phyloP scores from a whole-genome alignment of 2,888 invertebrate species.

The Microplitis manilae region DNA sequence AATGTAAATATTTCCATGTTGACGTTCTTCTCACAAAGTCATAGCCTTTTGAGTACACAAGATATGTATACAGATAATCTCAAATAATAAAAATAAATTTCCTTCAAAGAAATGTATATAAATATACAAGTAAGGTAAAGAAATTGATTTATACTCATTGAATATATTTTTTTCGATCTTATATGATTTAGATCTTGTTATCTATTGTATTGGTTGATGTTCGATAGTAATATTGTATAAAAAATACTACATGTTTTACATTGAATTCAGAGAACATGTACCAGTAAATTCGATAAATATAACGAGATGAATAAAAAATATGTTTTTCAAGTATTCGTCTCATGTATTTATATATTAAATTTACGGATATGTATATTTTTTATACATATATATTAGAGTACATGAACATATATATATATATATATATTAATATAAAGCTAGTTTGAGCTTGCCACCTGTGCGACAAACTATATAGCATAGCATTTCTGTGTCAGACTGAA shows the following conservation, averaged over 20 bases:
- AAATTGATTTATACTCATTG: not conserved
- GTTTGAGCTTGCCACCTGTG: constrained; percentile 38
- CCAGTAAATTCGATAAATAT: constrained; percentile 45
- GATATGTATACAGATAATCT: not conserved
- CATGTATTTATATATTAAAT: constrained; percentile 19
- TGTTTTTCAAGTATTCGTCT: constrained; percentile 41
- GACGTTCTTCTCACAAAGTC: not conserved
- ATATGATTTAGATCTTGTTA: not conserved
- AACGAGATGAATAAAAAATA: constrained; percentile 44
- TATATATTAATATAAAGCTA: constrained; percentile 24
- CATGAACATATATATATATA: constrained; percentile 6
- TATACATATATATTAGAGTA: not conserved
- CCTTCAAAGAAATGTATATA: not conserved
- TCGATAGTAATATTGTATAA: constrained; percentile 23
- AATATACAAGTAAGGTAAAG: constrained; percentile 31
- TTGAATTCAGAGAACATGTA: constrained; percentile 10
- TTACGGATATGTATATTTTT: not conserved
- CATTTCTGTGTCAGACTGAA: constrained; percentile 22
- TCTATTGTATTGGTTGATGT: constrained; percentile 15
- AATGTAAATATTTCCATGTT: not conserved
- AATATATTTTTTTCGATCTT: not conserved
- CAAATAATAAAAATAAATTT: not conserved
- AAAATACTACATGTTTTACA: not conserved
- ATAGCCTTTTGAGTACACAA: not conserved
- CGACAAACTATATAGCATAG: constrained; percentile 22